A percentile compares a stretch with the other conserved stretches of the same genome.
Conservation (phyloP, 2,797 vertebrate genomes). For the Danio albolineatus region DNA sequence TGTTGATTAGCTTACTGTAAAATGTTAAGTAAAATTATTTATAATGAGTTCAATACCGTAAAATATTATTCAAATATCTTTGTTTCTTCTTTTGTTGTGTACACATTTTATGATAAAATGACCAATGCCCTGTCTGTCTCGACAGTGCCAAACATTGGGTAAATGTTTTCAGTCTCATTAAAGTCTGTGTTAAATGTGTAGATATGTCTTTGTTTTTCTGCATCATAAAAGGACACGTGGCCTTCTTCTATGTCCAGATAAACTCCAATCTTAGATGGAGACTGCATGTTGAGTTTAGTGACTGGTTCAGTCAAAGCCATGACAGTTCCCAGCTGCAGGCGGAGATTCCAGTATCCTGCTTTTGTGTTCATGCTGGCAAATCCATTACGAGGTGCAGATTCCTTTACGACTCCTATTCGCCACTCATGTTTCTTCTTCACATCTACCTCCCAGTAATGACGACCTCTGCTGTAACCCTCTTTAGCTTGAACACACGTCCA, state of each 20-base stretch:
- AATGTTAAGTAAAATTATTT: too few species aligned
- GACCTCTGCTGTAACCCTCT: constrained; percentile 53
- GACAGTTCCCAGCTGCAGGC: constrained; percentile 49
- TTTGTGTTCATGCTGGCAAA: constrained; percentile 50
- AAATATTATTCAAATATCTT: too few species aligned
- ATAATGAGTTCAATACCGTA: too few species aligned
- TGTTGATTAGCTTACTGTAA: too few species aligned
- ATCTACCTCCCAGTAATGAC: constrained; percentile 62
- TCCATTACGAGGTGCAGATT: constrained; percentile 52
- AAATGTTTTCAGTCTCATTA: constrained; percentile 27
- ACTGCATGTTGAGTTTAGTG: constrained; percentile 46
- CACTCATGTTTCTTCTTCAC: constrained; percentile 54
- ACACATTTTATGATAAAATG: constrained; percentile 32
- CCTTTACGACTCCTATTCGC: constrained; percentile 59
- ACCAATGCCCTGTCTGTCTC: constrained; percentile 51
- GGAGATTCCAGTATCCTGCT: constrained; percentile 60
- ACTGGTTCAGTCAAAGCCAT: constrained; percentile 56
- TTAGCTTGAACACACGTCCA: constrained; percentile 59
- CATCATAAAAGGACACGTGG: constrained; percentile 60
- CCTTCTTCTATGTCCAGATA: constrained; percentile 57
- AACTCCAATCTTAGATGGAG: constrained; percentile 53
- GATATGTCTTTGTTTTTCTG: constrained; percentile 34
- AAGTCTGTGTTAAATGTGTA: constrained; percentile 56
- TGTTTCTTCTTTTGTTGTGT: too few species aligned
- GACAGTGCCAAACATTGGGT: constrained; percentile 60